These are phyloP conservation scores for Drepana falcataria DNA, from an alignment of 2,888 invertebrate genomes.

Conservation along the genomic window DNA sequence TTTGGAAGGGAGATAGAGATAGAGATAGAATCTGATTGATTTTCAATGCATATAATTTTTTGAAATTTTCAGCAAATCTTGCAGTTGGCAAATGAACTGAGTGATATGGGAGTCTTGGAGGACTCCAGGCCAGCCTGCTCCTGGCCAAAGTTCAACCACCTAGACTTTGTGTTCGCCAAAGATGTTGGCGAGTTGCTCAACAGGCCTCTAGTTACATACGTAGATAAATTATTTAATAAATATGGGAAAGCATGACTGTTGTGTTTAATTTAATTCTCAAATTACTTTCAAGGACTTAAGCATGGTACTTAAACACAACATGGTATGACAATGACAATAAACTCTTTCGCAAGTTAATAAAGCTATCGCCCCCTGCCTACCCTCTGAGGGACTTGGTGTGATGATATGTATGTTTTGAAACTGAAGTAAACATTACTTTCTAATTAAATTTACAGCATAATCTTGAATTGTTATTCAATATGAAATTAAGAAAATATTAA, in stretches of 20 bases:
- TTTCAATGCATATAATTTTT: background rate
- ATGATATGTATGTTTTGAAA: too few relatives aligned
- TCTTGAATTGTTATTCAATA: too few relatives aligned
- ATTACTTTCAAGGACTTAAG: background rate
- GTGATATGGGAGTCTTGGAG: constrained; percentile 45
- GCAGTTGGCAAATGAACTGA: constrained; percentile 46
- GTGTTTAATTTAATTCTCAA: constrained; percentile 13
- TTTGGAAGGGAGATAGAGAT: too few relatives aligned
- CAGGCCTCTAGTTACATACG: constrained; percentile 44
- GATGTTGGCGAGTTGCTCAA: constrained; percentile 57
- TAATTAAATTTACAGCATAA: too few relatives aligned
- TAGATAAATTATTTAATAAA: constrained; percentile 53
- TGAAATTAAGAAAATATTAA: too few relatives aligned
- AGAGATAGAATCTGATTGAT: too few relatives aligned
- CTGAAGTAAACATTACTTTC: too few relatives aligned
- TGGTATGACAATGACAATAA: too few relatives aligned
- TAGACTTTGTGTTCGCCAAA: constrained; percentile 66
- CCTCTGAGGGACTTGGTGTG: too few relatives aligned
- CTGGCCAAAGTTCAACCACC: constrained; percentile 70
- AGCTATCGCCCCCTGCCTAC: too few relatives aligned
- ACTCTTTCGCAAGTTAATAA: too few relatives aligned
- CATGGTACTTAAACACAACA: too few relatives aligned
- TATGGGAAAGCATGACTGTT: constrained; percentile 32
- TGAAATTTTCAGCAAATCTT: constrained; percentile 49
- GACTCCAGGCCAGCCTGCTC: constrained; percentile 39